These are phyloP conservation scores for Oreochromis spilurus DNA, from an alignment of 2,113 vertebrate species.

Conservation along the genomic window DNA sequence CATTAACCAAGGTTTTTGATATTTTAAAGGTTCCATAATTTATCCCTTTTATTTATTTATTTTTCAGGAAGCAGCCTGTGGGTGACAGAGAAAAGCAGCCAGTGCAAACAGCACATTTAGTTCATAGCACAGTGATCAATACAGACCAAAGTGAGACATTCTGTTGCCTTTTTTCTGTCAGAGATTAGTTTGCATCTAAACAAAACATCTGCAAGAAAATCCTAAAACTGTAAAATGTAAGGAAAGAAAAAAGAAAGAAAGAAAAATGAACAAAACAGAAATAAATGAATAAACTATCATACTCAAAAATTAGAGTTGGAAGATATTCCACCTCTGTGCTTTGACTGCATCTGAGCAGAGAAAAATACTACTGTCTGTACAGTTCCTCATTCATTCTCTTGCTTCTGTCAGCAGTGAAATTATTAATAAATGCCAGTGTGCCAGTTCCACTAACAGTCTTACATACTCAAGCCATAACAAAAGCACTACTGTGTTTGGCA, in stretches of 20 bases:
- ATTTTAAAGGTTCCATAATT: neutral
- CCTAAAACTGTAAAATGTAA: neutral
- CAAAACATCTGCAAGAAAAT: neutral
- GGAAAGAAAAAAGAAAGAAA: accelerated
- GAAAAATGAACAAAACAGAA: neutral
- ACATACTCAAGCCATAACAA: neutral
- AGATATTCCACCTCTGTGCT: neutral
- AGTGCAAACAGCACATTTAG: neutral
- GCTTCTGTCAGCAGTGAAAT: neutral
- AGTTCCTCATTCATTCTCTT: neutral
- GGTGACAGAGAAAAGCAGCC: neutral
- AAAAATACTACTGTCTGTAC: neutral
- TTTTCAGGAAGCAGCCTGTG: neutral
- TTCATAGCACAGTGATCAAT: neutral
- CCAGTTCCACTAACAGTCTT: neutral
- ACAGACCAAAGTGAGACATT: accelerated
- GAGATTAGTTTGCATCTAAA: neutral
- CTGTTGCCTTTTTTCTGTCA: neutral
- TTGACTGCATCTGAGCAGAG: neutral
- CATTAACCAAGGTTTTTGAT: neutral
- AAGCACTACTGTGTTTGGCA: neutral
- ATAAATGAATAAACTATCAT: neutral
- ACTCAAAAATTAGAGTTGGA: neutral
- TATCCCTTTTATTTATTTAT: neutral
- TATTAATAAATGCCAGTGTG: neutral